These are phyloP conservation scores for Tragelaphus strepsiceros DNA, from an alignment of 2,113 vertebrate genomes.

Conservation along the genomic window DNA sequence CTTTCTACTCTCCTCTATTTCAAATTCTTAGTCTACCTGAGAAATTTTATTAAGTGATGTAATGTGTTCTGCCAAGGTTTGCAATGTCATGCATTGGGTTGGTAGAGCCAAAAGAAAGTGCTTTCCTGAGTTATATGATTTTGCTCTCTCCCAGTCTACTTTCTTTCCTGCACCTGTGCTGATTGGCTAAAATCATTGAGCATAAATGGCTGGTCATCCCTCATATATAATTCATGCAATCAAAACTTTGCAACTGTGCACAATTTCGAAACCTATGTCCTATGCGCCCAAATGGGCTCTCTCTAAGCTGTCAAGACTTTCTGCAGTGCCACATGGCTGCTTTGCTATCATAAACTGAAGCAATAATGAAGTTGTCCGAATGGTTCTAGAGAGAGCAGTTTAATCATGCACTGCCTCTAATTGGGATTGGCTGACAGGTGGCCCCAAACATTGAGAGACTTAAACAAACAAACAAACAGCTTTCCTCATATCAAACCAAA, in stretches of 20 bases:
- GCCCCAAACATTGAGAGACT: conserved; percentile 57
- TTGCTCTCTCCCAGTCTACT: not conserved
- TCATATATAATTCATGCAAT: conserved; percentile 83
- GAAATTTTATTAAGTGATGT: conserved; percentile 23
- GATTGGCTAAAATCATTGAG: conserved; percentile 51
- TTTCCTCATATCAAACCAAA: not conserved
- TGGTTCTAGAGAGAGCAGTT: conserved; percentile 75
- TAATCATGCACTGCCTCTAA: conserved; percentile 77
- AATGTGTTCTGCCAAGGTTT: conserved; percentile 37
- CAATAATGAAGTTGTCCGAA: conserved; percentile 76
- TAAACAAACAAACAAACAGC: not conserved
- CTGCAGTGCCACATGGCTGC: conserved; percentile 51
- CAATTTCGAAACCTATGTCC: conserved; percentile 73
- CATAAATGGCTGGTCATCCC: conserved; percentile 62
- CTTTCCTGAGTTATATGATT: conserved; percentile 7
- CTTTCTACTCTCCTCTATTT: not conserved
- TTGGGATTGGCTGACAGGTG: conserved; percentile 74
- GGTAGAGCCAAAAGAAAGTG: conserved; percentile 23
- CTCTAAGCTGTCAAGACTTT: conserved; percentile 73
- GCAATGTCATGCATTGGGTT: not conserved
- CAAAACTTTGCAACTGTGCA: conserved; percentile 78
- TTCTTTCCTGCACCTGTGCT: conserved; percentile 56
- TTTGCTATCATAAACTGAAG: conserved; percentile 68
- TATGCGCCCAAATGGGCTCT: conserved; percentile 70
- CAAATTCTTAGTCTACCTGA: conserved; percentile 8